Evolutionary conservation across 2,113 vertebrate genomes (phyloP).

Genomic region (Crotalus viridis): DNA sequence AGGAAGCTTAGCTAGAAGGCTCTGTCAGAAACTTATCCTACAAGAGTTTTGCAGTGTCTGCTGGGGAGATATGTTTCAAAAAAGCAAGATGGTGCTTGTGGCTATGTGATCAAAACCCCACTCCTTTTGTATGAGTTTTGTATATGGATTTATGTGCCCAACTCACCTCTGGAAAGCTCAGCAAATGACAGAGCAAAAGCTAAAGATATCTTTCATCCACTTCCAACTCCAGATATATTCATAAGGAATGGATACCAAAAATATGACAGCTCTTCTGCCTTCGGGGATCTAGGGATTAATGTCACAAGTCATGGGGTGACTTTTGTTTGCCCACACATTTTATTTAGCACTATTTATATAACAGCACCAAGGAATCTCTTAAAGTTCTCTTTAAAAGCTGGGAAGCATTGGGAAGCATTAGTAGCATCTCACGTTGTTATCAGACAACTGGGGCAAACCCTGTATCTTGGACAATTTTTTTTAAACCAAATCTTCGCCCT

Average conservation of each 20-base stretch:
- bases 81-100: neutral
- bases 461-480: neutral
- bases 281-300: neutral
- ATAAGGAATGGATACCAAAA: neutral
- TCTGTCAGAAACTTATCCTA: neutral
- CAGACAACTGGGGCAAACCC: neutral
- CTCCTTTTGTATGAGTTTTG: neutral
- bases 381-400: neutral
- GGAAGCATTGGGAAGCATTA: neutral
- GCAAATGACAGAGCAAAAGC: neutral
- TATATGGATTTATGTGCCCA: neutral
- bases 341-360: neutral
- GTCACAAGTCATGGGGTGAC: neutral
- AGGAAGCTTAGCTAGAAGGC: neutral
- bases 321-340: neutral
- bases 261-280: neutral
- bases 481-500: neutral
- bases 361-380: neutral
- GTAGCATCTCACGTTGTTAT: neutral
- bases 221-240: neutral
- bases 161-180: neutral
- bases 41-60: neutral
- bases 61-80: neutral
- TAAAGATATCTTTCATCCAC: neutral
- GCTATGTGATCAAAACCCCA: neutral